phyloP scores from a whole-genome alignment of 2,888 invertebrate genomes.

The Cryptocephalus moraei region DNA sequence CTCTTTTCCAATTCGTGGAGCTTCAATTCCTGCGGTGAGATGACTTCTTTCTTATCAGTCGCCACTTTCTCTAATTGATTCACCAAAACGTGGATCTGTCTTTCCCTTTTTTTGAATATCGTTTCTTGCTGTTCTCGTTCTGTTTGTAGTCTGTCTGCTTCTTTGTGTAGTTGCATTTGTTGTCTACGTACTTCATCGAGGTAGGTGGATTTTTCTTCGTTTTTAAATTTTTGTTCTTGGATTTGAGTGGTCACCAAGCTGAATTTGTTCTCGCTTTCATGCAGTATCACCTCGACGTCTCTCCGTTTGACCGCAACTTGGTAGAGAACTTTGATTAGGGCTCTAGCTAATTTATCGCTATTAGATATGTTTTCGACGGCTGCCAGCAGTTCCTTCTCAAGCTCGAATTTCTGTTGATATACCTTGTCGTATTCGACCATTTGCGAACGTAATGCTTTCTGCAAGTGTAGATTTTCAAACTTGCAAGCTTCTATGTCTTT shows the following conservation, averaged over 20 bases:
- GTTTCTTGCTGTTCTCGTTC: slow-evolving; percentile 40
- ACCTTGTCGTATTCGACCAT: slow-evolving; percentile 43
- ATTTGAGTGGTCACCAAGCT: slow-evolving; percentile 48
- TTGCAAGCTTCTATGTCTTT: slow-evolving; percentile 47
- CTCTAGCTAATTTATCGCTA: slow-evolving; percentile 14
- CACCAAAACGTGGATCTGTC: slow-evolving; percentile 41
- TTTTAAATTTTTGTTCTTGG: slow-evolving; percentile 39
- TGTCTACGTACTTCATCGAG: slow-evolving; percentile 33
- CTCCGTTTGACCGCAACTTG: slow-evolving; percentile 36
- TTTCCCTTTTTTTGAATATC: slow-evolving; percentile 41
- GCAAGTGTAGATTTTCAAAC: slow-evolving; percentile 21
- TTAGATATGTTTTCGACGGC: slow-evolving; percentile 14
- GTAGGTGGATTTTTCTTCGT: slow-evolving; percentile 26
- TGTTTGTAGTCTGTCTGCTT: slow-evolving; percentile 35
- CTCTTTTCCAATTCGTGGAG: slow-evolving; percentile 55
- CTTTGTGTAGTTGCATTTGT: slow-evolving; percentile 35
- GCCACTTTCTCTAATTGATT: slow-evolving; percentile 43
- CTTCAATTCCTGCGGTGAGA: slow-evolving; percentile 49
- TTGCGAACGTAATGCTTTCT: slow-evolving; percentile 9
- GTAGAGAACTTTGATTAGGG: slow-evolving; percentile 10
- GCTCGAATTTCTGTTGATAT: slow-evolving; percentile 41
- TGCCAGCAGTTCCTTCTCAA: slow-evolving; percentile 46
- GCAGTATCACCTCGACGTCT: slow-evolving; percentile 26
- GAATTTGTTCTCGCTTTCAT: slow-evolving; percentile 46
- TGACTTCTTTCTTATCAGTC: slow-evolving; percentile 28